These are phyloP conservation scores for Poeciliopsis turrubarensis DNA, from an alignment of 2,113 vertebrate species.

Conservation along the genomic window DNA sequence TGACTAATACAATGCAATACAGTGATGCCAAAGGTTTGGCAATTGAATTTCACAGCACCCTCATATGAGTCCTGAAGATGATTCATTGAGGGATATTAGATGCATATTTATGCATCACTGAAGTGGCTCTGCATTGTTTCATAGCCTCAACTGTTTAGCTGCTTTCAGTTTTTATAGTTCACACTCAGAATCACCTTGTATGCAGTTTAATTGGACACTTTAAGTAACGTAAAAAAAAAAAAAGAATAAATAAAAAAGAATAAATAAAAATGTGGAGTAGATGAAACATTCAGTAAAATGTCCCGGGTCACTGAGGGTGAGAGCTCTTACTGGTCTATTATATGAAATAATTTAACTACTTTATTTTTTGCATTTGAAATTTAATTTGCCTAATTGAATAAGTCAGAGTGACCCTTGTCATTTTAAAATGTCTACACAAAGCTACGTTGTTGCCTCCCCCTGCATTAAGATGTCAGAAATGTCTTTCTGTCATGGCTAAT, in stretches of 20 bases:
- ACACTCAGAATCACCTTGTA: neutral
- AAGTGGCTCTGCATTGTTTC: slow-evolving; percentile 11
- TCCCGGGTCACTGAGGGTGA: neutral
- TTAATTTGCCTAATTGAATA: slow-evolving; percentile 23
- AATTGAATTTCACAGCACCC: slow-evolving; percentile 41
- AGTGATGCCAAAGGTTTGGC: slow-evolving; percentile 30
- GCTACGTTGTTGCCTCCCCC: slow-evolving; percentile 17
- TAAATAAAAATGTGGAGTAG: neutral
- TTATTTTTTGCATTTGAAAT: slow-evolving; percentile 12
- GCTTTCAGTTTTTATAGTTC: neutral
- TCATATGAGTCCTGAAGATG: slow-evolving; percentile 36
- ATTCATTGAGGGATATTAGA: slow-evolving; percentile 37
- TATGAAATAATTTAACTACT: slow-evolving; percentile 1
- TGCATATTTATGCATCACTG: slow-evolving; percentile 11
- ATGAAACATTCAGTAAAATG: slow-evolving; percentile 3
- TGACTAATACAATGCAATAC: slow-evolving; percentile 51
- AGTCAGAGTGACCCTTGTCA: slow-evolving; percentile 18
- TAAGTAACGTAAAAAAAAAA: neutral
- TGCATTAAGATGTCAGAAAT: slow-evolving; percentile 71
- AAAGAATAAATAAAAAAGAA: neutral
- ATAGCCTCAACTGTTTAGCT: neutral
- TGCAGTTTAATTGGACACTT: neutral
- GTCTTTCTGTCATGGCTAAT: slow-evolving; percentile 50
- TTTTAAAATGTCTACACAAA: slow-evolving; percentile 36
- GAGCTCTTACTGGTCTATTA: neutral